Conservation (phyloP, 2,888 invertebrate genomes). For the Polydrusus pterygomalis region DNA sequence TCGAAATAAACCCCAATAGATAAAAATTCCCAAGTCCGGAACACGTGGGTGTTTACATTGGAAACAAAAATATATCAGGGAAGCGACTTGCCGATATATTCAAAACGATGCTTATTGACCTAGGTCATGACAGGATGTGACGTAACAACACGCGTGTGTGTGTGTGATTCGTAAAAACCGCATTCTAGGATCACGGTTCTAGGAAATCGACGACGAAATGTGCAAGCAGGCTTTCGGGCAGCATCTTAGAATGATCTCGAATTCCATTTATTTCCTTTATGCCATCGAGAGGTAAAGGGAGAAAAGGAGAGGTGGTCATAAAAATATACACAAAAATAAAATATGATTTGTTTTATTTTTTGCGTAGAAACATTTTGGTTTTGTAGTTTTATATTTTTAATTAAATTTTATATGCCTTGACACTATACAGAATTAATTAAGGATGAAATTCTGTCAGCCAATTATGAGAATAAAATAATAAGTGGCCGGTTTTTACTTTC, state of each 20-base stretch:
- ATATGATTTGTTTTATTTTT: too few relatives aligned
- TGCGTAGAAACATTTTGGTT: too few relatives aligned
- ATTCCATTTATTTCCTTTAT: constrained; percentile 10
- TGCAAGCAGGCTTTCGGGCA: constrained; percentile 32
- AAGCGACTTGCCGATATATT: constrained; percentile 47
- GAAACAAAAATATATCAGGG: constrained; percentile 17
- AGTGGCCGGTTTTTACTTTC: too few relatives aligned
- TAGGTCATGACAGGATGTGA: constrained; percentile 63
- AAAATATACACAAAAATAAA: too few relatives aligned
- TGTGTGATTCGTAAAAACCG: constrained; percentile 38
- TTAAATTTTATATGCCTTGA: too few relatives aligned
- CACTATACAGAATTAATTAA: too few relatives aligned
- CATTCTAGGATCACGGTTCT: constrained; percentile 40
- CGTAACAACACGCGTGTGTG: constrained; percentile 53
- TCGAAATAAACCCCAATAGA: background rate
- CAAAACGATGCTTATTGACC: constrained; percentile 59
- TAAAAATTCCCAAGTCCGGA: background rate
- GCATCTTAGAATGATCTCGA: constrained; percentile 14
- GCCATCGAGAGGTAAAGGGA: background rate
- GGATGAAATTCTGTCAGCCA: too few relatives aligned
- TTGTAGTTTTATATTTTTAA: too few relatives aligned
- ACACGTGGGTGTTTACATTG: constrained; percentile 40
- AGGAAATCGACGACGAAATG: constrained; percentile 36
- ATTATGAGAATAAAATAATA: too few relatives aligned
- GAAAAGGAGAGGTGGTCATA: background rate